phyloP scores from a whole-genome alignment of 2,888 invertebrate species.

The Ectropis crepuscularia region DNA sequence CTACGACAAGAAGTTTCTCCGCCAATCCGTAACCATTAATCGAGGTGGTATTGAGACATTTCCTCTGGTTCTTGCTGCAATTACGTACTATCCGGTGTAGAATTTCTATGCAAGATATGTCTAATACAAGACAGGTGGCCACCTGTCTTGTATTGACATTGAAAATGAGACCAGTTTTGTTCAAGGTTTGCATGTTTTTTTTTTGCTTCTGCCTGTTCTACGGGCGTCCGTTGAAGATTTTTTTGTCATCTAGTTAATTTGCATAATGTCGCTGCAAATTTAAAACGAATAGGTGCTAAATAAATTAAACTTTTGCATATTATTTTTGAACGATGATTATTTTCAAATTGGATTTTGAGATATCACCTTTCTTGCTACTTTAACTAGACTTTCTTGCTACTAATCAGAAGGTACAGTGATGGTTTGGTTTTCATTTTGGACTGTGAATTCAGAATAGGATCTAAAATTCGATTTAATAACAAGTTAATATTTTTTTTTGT shows the following conservation, averaged over 20 bases:
- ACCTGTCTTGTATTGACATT: slow-evolving; percentile 42
- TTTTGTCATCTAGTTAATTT: slow-evolving; percentile 31
- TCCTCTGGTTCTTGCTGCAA: slow-evolving; percentile 40
- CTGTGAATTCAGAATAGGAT: too few relatives aligned
- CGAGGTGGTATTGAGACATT: slow-evolving; percentile 38
- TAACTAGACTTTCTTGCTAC: too few relatives aligned
- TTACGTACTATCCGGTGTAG: slow-evolving; percentile 38
- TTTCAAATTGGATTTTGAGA: too few relatives aligned
- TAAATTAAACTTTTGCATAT: neutral
- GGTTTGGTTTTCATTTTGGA: too few relatives aligned
- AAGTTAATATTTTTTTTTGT: too few relatives aligned
- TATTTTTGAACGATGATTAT: too few relatives aligned
- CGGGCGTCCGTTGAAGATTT: slow-evolving; percentile 30
- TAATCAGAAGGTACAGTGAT: too few relatives aligned
- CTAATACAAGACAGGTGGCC: too few relatives aligned
- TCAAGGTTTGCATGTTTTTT: slow-evolving; percentile 38
- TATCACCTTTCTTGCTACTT: too few relatives aligned
- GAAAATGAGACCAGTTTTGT: slow-evolving; percentile 40
- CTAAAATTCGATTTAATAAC: too few relatives aligned
- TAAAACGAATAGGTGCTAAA: slow-evolving; percentile 12
- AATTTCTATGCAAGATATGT: slow-evolving; percentile 39
- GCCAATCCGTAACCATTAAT: slow-evolving; percentile 24
- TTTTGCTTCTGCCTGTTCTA: slow-evolving; percentile 28
- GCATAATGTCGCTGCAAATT: slow-evolving; percentile 30
- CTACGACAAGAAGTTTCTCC: slow-evolving; percentile 26